These are phyloP conservation scores for Drosophila arizonae DNA, from an alignment of 1,140 invertebrate species.

Conservation along the genomic window DNA sequence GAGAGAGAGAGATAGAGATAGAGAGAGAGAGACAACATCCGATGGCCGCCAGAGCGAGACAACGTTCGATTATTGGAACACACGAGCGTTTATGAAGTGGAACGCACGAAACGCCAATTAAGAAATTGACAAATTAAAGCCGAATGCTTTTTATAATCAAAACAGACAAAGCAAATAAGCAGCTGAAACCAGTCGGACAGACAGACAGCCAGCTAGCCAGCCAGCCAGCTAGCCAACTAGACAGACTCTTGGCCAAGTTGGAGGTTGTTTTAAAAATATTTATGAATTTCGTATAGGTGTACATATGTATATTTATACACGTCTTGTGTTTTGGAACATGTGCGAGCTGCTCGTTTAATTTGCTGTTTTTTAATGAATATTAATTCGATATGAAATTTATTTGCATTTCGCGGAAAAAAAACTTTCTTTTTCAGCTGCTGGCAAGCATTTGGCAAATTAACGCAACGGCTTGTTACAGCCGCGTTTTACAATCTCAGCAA, in stretches of 20 bases:
- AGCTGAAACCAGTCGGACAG: slow-evolving; percentile 15
- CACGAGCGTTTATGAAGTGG: slow-evolving; percentile 57
- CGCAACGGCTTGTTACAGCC: slow-evolving; percentile 77
- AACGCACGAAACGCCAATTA: slow-evolving; percentile 81
- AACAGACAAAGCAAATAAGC: slow-evolving; percentile 81
- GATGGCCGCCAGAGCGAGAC: slow-evolving; percentile 13
- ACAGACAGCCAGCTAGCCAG: slow-evolving; percentile 29
- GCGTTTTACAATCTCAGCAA: slow-evolving; percentile 69
- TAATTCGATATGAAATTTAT: slow-evolving; percentile 28
- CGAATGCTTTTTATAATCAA: slow-evolving; percentile 81
- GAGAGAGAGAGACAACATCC: slow-evolving; percentile 8
- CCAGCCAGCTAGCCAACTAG: background rate
- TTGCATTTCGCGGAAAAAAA: slow-evolving; percentile 38
- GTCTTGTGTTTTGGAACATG: slow-evolving; percentile 37
- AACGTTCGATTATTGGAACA: slow-evolving; percentile 26
- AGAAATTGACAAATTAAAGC: slow-evolving; percentile 82
- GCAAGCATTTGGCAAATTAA: slow-evolving; percentile 74
- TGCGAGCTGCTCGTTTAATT: slow-evolving; percentile 56
- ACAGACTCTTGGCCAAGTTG: slow-evolving; percentile 22
- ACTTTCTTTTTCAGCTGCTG: slow-evolving; percentile 61
- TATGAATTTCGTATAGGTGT: slow-evolving; percentile 50
- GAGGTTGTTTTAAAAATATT: slow-evolving; percentile 52
- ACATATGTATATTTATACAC: slow-evolving; percentile 23
- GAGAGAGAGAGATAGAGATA: slow-evolving; percentile 12
- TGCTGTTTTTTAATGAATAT: slow-evolving; percentile 49